Percentiles rank a stretch among this genome's conserved stretches.
These are phyloP conservation scores for Lerista edwardsae DNA, from an alignment of 2,797 vertebrate genomes.

Conservation along the genomic window DNA sequence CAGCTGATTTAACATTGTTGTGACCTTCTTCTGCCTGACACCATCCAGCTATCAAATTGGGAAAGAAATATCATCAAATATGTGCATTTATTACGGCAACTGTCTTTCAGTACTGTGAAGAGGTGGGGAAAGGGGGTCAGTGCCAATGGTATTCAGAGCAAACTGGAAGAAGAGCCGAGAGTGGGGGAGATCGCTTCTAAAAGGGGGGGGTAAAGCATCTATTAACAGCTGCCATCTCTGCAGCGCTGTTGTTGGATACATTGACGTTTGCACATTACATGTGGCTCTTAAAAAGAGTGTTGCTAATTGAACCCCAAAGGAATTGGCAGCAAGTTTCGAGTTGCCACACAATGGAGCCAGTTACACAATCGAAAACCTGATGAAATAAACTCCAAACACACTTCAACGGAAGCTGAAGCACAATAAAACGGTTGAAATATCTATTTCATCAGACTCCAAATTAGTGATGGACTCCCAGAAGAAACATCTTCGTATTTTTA, in stretches of 20 bases:
- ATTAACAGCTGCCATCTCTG: conserved; percentile 60
- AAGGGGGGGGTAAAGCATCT: conserved; percentile 64
- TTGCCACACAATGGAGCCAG: conserved; percentile 12
- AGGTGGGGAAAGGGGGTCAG: conserved; percentile 66
- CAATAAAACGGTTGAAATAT: conserved; percentile 45
- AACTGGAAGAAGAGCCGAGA: conserved; percentile 43
- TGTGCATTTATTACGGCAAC: conserved; percentile 74
- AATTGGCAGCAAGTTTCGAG: conserved; percentile 43
- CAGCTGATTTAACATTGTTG: conserved; percentile 79
- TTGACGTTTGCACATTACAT: conserved; percentile 38
- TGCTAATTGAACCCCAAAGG: conserved; percentile 65
- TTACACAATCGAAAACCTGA: conserved; percentile 12
- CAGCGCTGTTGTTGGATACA: conserved; percentile 33
- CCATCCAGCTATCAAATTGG: conserved; percentile 63
- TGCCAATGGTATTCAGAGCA: conserved; percentile 61
- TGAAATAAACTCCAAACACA: not conserved
- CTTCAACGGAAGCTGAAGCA: conserved; percentile 36
- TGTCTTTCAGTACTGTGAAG: conserved; percentile 47
- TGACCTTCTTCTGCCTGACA: conserved; percentile 75
- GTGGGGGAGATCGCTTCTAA: conserved; percentile 59
- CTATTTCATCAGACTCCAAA: conserved; percentile 29
- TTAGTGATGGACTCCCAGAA: conserved; percentile 37
- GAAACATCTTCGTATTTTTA: conserved; percentile 44
- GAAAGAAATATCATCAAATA: conserved; percentile 67
- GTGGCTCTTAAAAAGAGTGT: conserved; percentile 34